Conservation (phyloP, 2,888 invertebrate species). For the Cistogaster globosa region DNA sequence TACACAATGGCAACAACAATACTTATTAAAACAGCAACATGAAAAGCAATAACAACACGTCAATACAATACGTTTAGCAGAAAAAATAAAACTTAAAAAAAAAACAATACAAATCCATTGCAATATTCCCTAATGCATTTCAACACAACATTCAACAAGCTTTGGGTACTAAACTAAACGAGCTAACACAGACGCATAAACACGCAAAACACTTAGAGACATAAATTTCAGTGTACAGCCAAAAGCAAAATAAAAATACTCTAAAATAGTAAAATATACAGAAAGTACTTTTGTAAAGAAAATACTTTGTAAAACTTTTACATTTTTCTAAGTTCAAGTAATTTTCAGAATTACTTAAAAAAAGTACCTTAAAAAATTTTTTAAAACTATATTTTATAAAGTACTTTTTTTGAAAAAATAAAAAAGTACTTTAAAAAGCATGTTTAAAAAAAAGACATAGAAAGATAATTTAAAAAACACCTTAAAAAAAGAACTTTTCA, state of each 20-base stretch:
- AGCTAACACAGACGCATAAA: constrained; percentile 31
- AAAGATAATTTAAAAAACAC: not conserved
- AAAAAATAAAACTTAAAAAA: constrained; percentile 5
- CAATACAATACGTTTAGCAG: constrained; percentile 41
- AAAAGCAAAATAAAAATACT: not conserved
- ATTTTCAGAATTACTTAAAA: too few species aligned
- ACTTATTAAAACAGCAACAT: constrained; percentile 57
- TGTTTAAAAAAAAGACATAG: not conserved
- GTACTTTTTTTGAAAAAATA: too few species aligned
- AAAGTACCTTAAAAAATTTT: too few species aligned
- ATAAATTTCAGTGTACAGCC: constrained; percentile 41
- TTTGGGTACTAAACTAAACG: constrained; percentile 51
- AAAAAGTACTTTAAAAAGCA: not conserved
- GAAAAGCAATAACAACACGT: constrained; percentile 49
- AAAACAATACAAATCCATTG: constrained; percentile 57
- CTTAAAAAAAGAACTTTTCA: not conserved
- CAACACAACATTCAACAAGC: constrained; percentile 69
- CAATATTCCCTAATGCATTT: constrained; percentile 74
- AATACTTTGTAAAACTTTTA: too few species aligned
- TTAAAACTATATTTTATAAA: too few species aligned
- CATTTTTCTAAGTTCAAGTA: too few species aligned
- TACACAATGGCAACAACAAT: constrained; percentile 58
- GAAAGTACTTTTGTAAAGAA: too few species aligned
- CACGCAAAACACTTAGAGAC: constrained; percentile 2
- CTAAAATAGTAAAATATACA: too few species aligned